These are phyloP conservation scores for Anniella stebbinsi DNA, from an alignment of 2,797 vertebrate genomes.

Conservation along the genomic window DNA sequence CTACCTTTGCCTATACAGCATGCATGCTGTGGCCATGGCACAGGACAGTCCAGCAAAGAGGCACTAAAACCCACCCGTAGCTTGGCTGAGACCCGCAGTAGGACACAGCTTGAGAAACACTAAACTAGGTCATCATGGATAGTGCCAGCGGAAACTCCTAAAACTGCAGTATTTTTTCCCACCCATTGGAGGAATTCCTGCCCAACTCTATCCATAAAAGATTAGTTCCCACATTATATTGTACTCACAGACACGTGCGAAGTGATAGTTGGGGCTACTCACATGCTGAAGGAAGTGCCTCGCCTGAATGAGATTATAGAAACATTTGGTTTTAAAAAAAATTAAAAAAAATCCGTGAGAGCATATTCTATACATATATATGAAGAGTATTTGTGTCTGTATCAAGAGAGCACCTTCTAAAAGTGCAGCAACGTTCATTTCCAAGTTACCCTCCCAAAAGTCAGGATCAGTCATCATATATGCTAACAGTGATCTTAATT, in stretches of 20 bases:
- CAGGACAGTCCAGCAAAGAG: no score
- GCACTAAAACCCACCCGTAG: no score
- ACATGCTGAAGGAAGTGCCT: background rate
- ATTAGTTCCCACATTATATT: background rate
- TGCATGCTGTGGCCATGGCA: no score
- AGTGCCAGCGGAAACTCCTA: background rate
- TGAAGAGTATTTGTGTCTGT: no score
- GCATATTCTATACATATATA: background rate
- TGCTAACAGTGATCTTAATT: background rate
- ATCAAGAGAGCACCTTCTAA: background rate
- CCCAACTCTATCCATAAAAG: background rate
- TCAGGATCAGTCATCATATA: background rate
- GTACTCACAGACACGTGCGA: background rate
- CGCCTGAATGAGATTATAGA: background rate
- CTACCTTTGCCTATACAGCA: no score
- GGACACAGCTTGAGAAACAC: no score
- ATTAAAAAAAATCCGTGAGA: no score
- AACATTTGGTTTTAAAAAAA: background rate
- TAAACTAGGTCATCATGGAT: background rate
- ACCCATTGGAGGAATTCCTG: background rate
- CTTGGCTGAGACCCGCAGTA: no score
- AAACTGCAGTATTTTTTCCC: background rate
- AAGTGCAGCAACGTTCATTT: background rate
- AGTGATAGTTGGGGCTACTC: background rate
- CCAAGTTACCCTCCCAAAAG: no score